Base-by-base conservation (phyloP, 2,888 invertebrate species). In the Iphiclides podalirius region DNA sequence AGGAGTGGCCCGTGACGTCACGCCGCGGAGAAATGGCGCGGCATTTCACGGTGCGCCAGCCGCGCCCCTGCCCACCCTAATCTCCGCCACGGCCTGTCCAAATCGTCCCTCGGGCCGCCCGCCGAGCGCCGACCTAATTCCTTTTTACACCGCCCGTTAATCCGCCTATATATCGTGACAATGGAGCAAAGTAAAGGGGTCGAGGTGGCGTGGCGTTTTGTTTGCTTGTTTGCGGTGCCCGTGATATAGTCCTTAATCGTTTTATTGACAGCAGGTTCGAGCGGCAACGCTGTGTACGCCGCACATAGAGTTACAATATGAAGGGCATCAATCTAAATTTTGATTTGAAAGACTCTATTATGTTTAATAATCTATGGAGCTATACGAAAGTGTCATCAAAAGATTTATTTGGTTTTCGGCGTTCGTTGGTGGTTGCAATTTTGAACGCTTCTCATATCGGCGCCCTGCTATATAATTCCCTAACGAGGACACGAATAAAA, bases 1-100 rank as follows among this genome's bases (percentile, higher is more conserved):
- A 87, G 87, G 87, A 78, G 87, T 69, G 87, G 85, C 77, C 66
- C 47, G 72, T 87, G 84, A 86, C 85, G 85, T 86, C 84, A 87
- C 64, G 62, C 55, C 61, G 64, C 68, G 66, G 68, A 68, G 64
- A 86, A 85, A 86, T 84, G 84, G 79, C 84, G 72, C 81, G 87
- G 79, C 87, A 87, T 87, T 87, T 86, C 70, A 75, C 72, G 70
- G 73, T 70, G 68, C 70, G 66, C 61, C 66, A 67, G 74, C 79
- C 86, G 70, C 85, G 67, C 87, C 85, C 79, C 71, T 68, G 71
- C 75, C 77, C 76, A 77, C 84, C 81, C 82, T 81, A 85, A 81
- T 81, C 81, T 82, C 76, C 75, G 75, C 70, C 79, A 72, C 55
- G 68, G 77, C 74, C 75, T 77, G 79, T 69, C 70, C 68, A 68